A percentile compares a stretch with the other conserved stretches of the same genome.
Conservation (phyloP, 2,888 invertebrate genomes). For the Homarus gammarus region DNA sequence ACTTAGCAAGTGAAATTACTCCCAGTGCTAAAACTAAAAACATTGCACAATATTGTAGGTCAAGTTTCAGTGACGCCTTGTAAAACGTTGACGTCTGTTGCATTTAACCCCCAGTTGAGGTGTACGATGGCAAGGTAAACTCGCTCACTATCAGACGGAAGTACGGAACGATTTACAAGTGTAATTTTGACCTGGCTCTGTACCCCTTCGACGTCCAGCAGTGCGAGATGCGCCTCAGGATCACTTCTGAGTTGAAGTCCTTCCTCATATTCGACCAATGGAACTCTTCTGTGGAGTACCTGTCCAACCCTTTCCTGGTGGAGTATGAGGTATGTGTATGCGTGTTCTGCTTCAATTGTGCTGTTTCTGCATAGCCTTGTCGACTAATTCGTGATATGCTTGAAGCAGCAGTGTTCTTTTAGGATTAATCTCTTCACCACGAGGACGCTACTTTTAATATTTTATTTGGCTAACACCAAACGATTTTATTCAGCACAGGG, state of each 20-base stretch:
- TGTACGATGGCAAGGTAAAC: constrained; percentile 70
- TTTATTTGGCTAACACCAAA: too few species aligned
- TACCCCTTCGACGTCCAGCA: constrained; percentile 74
- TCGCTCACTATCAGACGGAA: constrained; percentile 68
- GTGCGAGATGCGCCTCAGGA: constrained; percentile 68
- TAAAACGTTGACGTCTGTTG: too few species aligned
- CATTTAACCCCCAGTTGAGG: constrained; percentile 63
- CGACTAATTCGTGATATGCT: too few species aligned
- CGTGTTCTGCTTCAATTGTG: too few species aligned
- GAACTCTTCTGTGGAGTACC: constrained; percentile 49
- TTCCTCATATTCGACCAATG: constrained; percentile 33
- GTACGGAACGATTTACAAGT: constrained; percentile 71
- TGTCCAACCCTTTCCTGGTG: constrained; percentile 41
- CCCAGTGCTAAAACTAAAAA: background rate
- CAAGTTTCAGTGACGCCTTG: too few species aligned
- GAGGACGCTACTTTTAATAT: too few species aligned
- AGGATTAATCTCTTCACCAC: too few species aligned
- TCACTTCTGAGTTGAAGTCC: constrained; percentile 56
- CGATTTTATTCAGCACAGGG: too few species aligned
- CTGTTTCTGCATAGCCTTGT: too few species aligned
- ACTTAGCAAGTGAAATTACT: background rate
- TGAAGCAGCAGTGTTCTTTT: too few species aligned
- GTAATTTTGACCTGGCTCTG: constrained; percentile 69
- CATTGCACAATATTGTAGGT: background rate
- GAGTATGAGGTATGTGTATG: constrained; percentile 56